Evolutionary conservation across 2,888 invertebrate species (phyloP).

Genomic region (Drosophila nigritarsus): DNA sequence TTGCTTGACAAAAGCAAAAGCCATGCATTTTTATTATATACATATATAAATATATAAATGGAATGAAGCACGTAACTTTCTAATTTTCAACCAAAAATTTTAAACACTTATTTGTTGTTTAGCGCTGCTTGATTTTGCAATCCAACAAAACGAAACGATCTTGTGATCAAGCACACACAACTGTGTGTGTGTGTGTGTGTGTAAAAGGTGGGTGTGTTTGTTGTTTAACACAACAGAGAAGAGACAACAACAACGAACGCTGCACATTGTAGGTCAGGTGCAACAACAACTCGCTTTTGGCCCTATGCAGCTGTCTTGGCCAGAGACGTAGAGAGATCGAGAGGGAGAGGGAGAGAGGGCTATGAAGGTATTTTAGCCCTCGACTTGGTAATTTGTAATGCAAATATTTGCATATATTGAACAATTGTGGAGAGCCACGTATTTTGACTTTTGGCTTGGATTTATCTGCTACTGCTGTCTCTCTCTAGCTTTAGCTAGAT

Average conservation of each 20-base stretch:
- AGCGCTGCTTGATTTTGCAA: slow-evolving; percentile 43
- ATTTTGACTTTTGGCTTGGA: slow-evolving; percentile 50
- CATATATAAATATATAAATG: background rate
- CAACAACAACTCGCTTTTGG: slow-evolving; percentile 13
- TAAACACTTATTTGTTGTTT: slow-evolving; percentile 5
- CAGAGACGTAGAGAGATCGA: background rate
- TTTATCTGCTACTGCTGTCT: slow-evolving; percentile 46
- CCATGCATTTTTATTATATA: background rate
- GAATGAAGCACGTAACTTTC: slow-evolving; percentile 56
- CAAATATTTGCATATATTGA: slow-evolving; percentile 77
- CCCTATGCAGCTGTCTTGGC: slow-evolving; percentile 53
- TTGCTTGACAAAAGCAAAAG: background rate
- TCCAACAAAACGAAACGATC: slow-evolving; percentile 19
- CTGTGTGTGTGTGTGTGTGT: background rate
- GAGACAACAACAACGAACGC: slow-evolving; percentile 29
- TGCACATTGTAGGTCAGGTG: slow-evolving; percentile 74
- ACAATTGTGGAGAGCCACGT: slow-evolving; percentile 62
- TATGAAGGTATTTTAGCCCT: slow-evolving; percentile 31
- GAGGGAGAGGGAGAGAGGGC: background rate
- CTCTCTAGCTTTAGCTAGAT: background rate
- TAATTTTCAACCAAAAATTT: slow-evolving; percentile 56
- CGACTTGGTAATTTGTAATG: slow-evolving; percentile 71
- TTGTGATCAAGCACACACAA: slow-evolving; percentile 24
- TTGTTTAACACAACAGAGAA: slow-evolving; percentile 57
- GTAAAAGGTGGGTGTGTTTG: slow-evolving; percentile 72